Evolutionary conservation across 2,113 vertebrate species (phyloP).

Genomic region (Marcusenius ussheri): DNA sequence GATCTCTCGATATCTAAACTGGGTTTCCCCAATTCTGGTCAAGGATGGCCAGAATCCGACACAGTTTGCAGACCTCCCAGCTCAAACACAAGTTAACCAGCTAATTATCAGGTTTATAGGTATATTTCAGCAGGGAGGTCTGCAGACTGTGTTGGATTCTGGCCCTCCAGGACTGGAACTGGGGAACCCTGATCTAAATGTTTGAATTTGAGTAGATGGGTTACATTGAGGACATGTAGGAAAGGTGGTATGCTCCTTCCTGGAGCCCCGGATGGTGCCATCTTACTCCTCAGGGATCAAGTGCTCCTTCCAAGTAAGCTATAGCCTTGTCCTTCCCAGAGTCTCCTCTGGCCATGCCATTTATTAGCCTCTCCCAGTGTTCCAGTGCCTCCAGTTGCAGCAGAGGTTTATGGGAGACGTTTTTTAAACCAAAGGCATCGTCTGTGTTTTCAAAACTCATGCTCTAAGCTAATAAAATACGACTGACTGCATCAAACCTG

Average conservation of each 20-base stretch:
- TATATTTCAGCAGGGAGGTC: background rate
- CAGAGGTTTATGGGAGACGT: background rate
- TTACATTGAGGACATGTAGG: background rate
- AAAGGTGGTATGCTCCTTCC: background rate
- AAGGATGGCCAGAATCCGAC: background rate
- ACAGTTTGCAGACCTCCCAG: background rate
- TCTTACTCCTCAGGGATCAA: background rate
- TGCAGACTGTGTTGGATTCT: background rate
- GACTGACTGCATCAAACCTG: background rate
- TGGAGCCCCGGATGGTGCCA: background rate
- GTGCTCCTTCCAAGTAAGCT: background rate
- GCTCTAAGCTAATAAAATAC: background rate
- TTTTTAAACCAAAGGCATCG: background rate
- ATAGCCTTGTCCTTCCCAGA: background rate
- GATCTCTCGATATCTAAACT: background rate
- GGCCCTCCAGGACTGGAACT: background rate
- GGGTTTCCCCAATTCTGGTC: background rate
- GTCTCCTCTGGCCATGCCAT: background rate
- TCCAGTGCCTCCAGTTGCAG: background rate
- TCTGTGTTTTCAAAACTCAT: background rate
- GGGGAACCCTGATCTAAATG: background rate
- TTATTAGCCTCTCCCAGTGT: background rate
- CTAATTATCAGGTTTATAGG: background rate
- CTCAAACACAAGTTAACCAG: background rate
- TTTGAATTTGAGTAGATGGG: background rate